phyloP scores from a whole-genome alignment of 2,797 vertebrate species.

The Betta splendens region DNA sequence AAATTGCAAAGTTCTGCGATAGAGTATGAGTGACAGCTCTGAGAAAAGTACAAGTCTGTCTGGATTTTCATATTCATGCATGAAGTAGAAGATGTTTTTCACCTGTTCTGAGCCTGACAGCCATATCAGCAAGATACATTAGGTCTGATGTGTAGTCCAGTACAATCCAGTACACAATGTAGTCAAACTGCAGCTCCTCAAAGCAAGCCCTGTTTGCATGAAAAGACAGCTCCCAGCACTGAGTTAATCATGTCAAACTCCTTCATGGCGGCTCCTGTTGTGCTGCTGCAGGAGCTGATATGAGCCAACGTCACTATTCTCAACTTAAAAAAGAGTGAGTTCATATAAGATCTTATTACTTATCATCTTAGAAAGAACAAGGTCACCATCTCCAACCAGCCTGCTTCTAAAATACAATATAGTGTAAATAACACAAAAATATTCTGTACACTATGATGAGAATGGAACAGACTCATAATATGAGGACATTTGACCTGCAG shows the following conservation, averaged over 20 bases:
- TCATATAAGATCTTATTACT: neutral
- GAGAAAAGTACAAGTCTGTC: too few species aligned
- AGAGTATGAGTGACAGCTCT: too few species aligned
- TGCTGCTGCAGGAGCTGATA: neutral
- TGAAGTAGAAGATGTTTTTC: slow-evolving; percentile 11
- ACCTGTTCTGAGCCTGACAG: slow-evolving; percentile 92
- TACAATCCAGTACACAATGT: slow-evolving; percentile 85
- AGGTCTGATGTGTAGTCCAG: slow-evolving; percentile 90
- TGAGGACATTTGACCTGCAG: neutral
- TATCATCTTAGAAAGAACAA: neutral
- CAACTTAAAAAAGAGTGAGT: neutral
- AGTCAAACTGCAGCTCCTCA: slow-evolving; percentile 92
- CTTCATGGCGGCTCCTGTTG: neutral
- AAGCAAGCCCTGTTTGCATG: slow-evolving; percentile 88
- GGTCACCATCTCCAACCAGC: neutral
- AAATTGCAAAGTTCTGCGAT: too few species aligned
- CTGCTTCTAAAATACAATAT: neutral
- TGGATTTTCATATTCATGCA: too few species aligned
- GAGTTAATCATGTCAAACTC: neutral
- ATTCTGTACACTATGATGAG: neutral
- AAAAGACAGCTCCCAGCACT: slow-evolving; percentile 1
- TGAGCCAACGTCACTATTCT: neutral
- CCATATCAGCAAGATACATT: slow-evolving; percentile 92
- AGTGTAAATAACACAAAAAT: too few species aligned
- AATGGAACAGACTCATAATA: neutral